Percentiles rank a stretch among this genome's conserved stretches.
phyloP scores from a whole-genome alignment of 2,888 invertebrate species.

The Drosophila pullipes region DNA sequence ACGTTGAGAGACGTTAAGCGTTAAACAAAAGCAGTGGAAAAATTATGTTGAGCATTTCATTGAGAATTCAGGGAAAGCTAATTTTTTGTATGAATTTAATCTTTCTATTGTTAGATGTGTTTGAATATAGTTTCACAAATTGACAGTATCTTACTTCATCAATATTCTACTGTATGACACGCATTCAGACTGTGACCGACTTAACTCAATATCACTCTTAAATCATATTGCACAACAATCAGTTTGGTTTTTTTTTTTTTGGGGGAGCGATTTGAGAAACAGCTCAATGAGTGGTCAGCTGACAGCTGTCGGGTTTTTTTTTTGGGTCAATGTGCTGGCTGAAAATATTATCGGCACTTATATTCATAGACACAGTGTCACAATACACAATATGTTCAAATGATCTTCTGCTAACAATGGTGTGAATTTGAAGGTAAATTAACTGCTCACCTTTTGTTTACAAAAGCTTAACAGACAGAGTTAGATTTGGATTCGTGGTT shows the following conservation, averaged over 20 bases:
- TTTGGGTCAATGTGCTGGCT: constrained; percentile 48
- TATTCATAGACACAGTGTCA: constrained; percentile 26
- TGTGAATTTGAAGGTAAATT: constrained; percentile 67
- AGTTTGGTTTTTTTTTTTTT: not conserved
- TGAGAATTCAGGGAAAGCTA: constrained; percentile 24
- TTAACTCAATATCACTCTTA: constrained; percentile 31
- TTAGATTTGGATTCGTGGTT: not conserved
- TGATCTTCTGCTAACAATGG: constrained; percentile 63
- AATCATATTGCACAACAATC: constrained; percentile 48
- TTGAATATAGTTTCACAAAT: not conserved
- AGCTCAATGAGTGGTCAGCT: constrained; percentile 44
- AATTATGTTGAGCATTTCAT: not conserved
- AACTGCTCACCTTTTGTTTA: constrained; percentile 65
- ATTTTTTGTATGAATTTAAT: not conserved
- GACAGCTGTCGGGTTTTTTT: constrained; percentile 24
- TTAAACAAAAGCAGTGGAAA: not conserved
- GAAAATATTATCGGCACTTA: constrained; percentile 15
- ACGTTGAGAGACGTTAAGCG: not conserved
- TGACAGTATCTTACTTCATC: constrained; percentile 24
- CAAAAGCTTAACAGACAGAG: constrained; percentile 43
- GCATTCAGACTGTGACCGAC: constrained; percentile 38
- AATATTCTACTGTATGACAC: constrained; percentile 4
- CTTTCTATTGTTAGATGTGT: not conserved
- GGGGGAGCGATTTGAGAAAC: constrained; percentile 30
- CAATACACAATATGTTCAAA: constrained; percentile 29